phyloP scores from a whole-genome alignment of 2,888 invertebrate genomes.

The Coremacera marginata region DNA sequence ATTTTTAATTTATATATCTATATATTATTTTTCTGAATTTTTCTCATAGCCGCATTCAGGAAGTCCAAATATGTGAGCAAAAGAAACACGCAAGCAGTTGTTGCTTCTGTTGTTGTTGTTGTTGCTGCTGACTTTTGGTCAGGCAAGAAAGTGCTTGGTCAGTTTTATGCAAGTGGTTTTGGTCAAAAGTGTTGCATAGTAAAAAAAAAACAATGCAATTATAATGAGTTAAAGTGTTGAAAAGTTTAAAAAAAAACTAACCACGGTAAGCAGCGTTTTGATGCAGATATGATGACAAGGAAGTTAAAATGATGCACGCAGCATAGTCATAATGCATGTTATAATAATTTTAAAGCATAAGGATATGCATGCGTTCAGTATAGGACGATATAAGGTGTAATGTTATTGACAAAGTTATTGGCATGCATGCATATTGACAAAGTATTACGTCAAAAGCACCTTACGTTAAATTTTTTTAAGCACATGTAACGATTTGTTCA shows the following conservation, averaged over 20 bases:
- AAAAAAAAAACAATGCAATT: too few relatives aligned
- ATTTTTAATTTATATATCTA: background rate
- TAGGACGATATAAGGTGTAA: too few relatives aligned
- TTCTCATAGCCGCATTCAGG: conserved; percentile 1
- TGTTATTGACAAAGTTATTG: too few relatives aligned
- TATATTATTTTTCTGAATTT: background rate
- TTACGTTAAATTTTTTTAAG: too few relatives aligned
- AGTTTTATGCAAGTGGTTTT: background rate
- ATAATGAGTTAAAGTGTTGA: background rate
- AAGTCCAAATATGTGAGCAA: conserved; percentile 19
- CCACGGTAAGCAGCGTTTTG: too few relatives aligned
- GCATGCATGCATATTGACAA: too few relatives aligned
- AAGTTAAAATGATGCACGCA: background rate
- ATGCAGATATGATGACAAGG: background rate
- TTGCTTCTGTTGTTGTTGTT: background rate
- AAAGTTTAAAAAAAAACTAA: background rate
- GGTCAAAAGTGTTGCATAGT: too few relatives aligned
- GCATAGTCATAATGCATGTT: too few relatives aligned
- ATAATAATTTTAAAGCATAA: too few relatives aligned
- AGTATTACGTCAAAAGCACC: too few relatives aligned
- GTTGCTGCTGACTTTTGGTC: conserved; percentile 6
- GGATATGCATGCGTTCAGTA: too few relatives aligned
- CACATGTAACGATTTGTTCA: too few relatives aligned
- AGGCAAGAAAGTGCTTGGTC: background rate
- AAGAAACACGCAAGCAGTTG: background rate